These are phyloP conservation scores for Chionis minor DNA, from an alignment of 2,113 vertebrate genomes.

Conservation along the genomic window DNA sequence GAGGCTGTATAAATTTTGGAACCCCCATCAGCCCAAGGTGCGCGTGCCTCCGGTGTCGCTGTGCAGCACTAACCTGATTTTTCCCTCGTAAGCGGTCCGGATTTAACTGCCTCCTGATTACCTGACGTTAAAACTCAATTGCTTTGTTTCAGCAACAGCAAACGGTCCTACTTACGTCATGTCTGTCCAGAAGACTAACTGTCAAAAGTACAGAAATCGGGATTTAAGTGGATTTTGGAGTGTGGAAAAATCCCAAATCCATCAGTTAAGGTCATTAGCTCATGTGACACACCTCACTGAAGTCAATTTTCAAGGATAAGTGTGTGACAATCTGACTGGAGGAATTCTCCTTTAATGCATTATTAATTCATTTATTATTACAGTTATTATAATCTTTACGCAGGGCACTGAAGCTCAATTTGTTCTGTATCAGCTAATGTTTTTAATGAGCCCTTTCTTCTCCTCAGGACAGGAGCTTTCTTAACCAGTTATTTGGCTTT, in stretches of 20 bases:
- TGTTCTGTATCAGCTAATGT: slow-evolving; percentile 41
- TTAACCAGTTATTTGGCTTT: slow-evolving; percentile 3
- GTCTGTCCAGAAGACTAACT: neutral
- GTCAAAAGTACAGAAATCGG: neutral
- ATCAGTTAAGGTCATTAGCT: slow-evolving; percentile 45
- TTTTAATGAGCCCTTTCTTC: slow-evolving; percentile 54
- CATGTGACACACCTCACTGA: neutral
- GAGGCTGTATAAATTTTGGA: accelerated
- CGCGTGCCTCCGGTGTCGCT: accelerated
- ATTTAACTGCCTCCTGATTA: neutral
- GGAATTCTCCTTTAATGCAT: slow-evolving; percentile 53
- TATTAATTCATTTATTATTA: slow-evolving; percentile 69
- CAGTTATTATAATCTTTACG: slow-evolving; percentile 66
- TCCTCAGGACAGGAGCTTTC: slow-evolving; percentile 5
- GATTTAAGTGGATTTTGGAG: neutral
- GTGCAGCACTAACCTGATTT: neutral
- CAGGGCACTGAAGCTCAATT: slow-evolving; percentile 55
- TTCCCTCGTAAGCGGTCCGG: neutral
- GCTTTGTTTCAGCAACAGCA: neutral
- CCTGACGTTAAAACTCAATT: neutral
- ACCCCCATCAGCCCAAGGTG: accelerated
- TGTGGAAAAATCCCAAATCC: neutral
- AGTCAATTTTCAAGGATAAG: slow-evolving; percentile 52
- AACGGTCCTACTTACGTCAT: neutral
- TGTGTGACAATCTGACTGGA: neutral